These are phyloP conservation scores for Epistrophe grossulariae DNA, from an alignment of 2,888 invertebrate species.

Conservation along the genomic window DNA sequence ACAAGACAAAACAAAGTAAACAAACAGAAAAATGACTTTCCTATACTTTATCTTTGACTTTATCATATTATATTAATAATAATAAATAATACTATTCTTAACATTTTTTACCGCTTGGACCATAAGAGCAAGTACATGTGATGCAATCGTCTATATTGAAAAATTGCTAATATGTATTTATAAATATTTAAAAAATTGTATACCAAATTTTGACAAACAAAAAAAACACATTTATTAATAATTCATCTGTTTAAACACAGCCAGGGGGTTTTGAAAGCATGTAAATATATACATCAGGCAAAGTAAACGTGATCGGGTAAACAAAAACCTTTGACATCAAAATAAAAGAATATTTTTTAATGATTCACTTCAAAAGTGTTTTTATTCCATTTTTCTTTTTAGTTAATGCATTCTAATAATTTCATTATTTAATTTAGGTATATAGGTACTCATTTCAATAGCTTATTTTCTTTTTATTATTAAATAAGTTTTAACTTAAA, in stretches of 20 bases:
- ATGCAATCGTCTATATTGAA: not conserved
- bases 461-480: too few relatives aligned
- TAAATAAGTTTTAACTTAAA: too few relatives aligned
- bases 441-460: too few relatives aligned
- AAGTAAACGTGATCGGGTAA: not conserved
- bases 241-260: conserved; percentile 1
- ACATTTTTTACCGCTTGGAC: too few relatives aligned
- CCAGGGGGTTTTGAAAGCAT: not conserved
- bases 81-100: too few relatives aligned
- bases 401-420: not conserved
- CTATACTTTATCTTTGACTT: too few relatives aligned
- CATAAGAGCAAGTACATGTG: not conserved
- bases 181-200: not conserved
- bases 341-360: not conserved
- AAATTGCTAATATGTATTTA: not conserved
- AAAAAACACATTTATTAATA: not conserved
- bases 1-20: too few relatives aligned
- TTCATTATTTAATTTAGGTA: too few relatives aligned
- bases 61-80: too few relatives aligned
- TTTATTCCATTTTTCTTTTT: not conserved
- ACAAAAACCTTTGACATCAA: not conserved
- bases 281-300: not conserved
- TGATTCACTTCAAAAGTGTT: not conserved
- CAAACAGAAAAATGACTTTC: too few relatives aligned
- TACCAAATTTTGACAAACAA: not conserved